Percentiles rank a stretch among this genome's conserved stretches.
Conservation (phyloP, 2,888 invertebrate genomes). For the Poecilobothrus nobilitatus region DNA sequence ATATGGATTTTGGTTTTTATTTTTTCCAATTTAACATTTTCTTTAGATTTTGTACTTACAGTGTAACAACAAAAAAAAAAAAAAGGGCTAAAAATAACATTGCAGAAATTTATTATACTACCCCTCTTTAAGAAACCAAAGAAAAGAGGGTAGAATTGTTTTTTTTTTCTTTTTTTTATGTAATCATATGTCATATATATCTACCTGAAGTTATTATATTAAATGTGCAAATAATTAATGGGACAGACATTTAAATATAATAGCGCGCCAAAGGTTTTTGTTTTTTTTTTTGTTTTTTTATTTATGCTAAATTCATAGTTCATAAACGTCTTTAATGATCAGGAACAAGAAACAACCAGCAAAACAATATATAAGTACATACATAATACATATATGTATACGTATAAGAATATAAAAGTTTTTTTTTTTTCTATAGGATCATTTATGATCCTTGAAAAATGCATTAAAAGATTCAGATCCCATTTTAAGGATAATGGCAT, state of each 20-base stretch:
- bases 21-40: too few relatives aligned
- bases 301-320: not conserved
- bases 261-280: not conserved
- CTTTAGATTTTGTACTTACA: too few relatives aligned
- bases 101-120: conserved; percentile 1
- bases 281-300: not conserved
- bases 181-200: not conserved
- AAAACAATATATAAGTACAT: not conserved
- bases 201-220: not conserved
- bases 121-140: not conserved
- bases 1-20: too few relatives aligned
- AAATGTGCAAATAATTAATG: conserved; percentile 5
- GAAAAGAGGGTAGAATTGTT: not conserved
- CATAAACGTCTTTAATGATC: not conserved
- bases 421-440: too few relatives aligned
- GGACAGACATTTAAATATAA: conserved; percentile 3
- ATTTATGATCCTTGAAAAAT: too few relatives aligned
- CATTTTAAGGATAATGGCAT: too few relatives aligned
- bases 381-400: not conserved
- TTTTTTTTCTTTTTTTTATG: too few relatives aligned
- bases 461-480: too few relatives aligned
- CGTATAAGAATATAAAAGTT: too few relatives aligned
- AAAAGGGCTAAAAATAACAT: not conserved
- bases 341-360: not conserved
- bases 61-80: not conserved